Base-by-base conservation (phyloP, 2,797 vertebrate genomes). In the Scarus forsteni region DNA sequence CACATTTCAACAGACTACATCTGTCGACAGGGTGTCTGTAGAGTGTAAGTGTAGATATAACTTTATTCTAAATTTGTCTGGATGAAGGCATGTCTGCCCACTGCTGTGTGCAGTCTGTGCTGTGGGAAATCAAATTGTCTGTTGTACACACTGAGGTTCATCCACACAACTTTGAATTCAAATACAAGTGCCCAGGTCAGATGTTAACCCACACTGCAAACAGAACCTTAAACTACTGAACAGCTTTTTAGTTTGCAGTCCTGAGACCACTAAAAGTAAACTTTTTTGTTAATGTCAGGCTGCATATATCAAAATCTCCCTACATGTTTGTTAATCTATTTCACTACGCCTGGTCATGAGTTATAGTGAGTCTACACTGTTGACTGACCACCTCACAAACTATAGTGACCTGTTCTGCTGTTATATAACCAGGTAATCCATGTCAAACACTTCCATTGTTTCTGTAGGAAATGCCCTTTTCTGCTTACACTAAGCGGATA, bases 341-440 rank as follows among this genome's bases (percentile, higher is more conserved):
- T 19, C 19, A 59, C 18, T 58, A 52, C 16, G n/a, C 14, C 62
- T 66, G 63, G 65, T 87, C 75, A 76, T 70, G 66, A 73, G 67
- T 73, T 71, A 72, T 27, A 68, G 34, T 72, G 36, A 18, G 27
- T 42, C 10, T 40, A 78, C n/a, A 44, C 51, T 64, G 46, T 36
- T 52, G 69, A 60, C 51, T 66, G 46, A 51, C 18, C 45, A 57
- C n/a, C 70, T 63, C 46, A 27, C 66, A 45, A 51, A 40, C 39
- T 57, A 49, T 53, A 53, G 34, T 75, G 78, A 80, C 79, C 88
- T 84, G 76, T 14, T 60, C 66, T 44, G 35, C 43, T 35, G 83
- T 93, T 93, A 78, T 78, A 64, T 87, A 84, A 84, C 51, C 38
- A 19, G 44, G 67, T 88, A 88, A 92, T 88, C 82, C 77, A 14